phyloP scores from a whole-genome alignment of 2,797 vertebrate genomes.

The Tragopan temminckii region DNA sequence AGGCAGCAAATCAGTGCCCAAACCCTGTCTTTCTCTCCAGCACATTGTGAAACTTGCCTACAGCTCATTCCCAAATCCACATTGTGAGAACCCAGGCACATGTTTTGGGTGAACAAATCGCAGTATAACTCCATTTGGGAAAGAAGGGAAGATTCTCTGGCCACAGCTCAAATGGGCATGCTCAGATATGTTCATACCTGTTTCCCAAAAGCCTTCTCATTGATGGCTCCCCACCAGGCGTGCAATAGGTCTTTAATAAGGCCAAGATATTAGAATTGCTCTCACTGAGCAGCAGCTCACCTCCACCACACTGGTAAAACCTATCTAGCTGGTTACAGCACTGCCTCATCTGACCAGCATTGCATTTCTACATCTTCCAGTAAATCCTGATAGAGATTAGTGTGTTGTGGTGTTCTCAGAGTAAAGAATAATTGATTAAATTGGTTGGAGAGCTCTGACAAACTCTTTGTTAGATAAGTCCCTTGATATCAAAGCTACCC shows the following conservation, averaged over 20 bases:
- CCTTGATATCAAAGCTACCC: neutral
- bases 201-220: neutral
- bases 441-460: neutral
- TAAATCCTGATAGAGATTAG: neutral
- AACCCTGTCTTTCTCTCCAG: neutral
- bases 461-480: neutral
- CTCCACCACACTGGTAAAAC: rapidly evolving
- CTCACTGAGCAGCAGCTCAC: neutral
- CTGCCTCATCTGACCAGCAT: neutral
- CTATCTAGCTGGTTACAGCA: neutral
- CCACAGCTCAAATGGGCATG: neutral
- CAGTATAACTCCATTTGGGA: rapidly evolving
- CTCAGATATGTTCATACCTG: neutral
- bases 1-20: neutral
- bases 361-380: neutral
- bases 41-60: neutral
- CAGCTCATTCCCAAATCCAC: neutral
- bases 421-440: neutral
- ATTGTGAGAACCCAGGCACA: rapidly evolving
- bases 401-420: neutral
- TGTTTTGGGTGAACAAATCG: neutral
- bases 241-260: neutral
- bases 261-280: neutral
- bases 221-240: neutral
- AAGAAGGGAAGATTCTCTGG: neutral